These are phyloP conservation scores for Gambusia yucatana DNA, from an alignment of 2,797 vertebrate species.

Conservation along the genomic window DNA sequence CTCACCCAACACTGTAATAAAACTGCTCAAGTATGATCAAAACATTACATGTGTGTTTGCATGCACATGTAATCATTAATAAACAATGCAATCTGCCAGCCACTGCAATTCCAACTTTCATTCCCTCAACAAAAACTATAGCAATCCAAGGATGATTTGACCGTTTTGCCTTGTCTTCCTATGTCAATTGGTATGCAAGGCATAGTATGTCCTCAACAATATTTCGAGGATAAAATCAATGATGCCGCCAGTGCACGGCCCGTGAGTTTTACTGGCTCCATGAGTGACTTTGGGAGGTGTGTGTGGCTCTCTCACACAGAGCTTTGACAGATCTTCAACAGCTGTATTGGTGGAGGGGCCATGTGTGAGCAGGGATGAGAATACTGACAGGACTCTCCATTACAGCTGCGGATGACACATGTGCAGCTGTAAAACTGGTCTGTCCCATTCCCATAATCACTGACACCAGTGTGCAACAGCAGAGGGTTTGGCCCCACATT, in stretches of 20 bases:
- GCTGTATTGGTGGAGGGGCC: conserved; percentile 77
- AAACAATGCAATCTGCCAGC: conserved; percentile 48
- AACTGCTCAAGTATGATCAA: conserved; percentile 41
- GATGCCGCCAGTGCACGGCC: conserved; percentile 74
- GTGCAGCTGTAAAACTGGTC: conserved; percentile 60
- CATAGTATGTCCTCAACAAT: conserved; percentile 71
- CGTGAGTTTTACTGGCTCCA: conserved; percentile 75
- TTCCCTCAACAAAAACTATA: conserved; percentile 50
- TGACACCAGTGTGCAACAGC: conserved; percentile 49
- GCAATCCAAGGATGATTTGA: conserved; percentile 58
- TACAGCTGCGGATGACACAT: conserved; percentile 71
- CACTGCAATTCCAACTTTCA: conserved; percentile 47
- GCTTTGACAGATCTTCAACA: conserved; percentile 80
- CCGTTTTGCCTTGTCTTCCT: conserved; percentile 43
- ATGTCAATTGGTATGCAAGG: conserved; percentile 77
- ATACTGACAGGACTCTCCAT: conserved; percentile 77
- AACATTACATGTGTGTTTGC: conserved; percentile 20
- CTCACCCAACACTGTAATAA: conserved; percentile 47
- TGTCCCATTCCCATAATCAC: conserved; percentile 58
- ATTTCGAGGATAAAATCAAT: conserved; percentile 82
- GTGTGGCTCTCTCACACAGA: conserved; percentile 57
- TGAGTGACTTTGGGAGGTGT: conserved; percentile 69
- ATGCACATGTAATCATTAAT: conserved; percentile 12
- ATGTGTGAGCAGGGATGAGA: conserved; percentile 67
- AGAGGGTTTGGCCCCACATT: conserved; percentile 53